Percentiles rank a stretch among this genome's conserved stretches.
These are phyloP conservation scores for Drosophila pachea DNA, from an alignment of 1,140 invertebrate genomes.

Conservation along the genomic window DNA sequence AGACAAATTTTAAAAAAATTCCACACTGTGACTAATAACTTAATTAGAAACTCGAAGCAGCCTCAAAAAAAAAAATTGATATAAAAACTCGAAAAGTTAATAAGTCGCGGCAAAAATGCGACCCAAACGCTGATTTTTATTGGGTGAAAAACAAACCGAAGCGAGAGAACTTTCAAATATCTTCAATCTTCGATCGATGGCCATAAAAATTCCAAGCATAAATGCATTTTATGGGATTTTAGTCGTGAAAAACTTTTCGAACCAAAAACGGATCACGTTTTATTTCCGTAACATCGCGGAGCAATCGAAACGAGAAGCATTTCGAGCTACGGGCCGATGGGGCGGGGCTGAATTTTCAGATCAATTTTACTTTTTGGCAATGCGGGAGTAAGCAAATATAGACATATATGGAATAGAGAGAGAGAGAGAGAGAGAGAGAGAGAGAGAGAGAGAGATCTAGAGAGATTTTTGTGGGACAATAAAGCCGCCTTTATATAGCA, in stretches of 20 bases:
- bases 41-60: slow-evolving; percentile 61
- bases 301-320: slow-evolving; percentile 60
- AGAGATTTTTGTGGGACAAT: no score
- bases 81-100: slow-evolving; percentile 56
- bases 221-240: slow-evolving; percentile 67
- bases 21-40: slow-evolving; percentile 73
- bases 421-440: no score
- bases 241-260: slow-evolving; percentile 45
- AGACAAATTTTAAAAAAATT: slow-evolving; percentile 36
- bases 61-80: slow-evolving; percentile 15
- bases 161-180: slow-evolving; percentile 59
- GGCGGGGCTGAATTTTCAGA: no score
- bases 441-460: no score
- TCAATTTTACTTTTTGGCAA: slow-evolving; percentile 3
- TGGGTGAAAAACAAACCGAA: slow-evolving; percentile 71
- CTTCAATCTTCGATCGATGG: slow-evolving; percentile 55
- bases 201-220: slow-evolving; percentile 70
- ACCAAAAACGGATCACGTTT: slow-evolving; percentile 19
- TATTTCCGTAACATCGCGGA: slow-evolving; percentile 37
- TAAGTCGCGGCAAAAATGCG: slow-evolving; percentile 69
- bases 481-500: no score
- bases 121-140: slow-evolving; percentile 59
- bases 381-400: background rate
- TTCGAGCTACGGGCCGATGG: slow-evolving; percentile 25
- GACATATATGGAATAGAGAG: no score